phyloP scores from a whole-genome alignment of 2,888 invertebrate species.

The Scelioninae gen. 1 region DNA sequence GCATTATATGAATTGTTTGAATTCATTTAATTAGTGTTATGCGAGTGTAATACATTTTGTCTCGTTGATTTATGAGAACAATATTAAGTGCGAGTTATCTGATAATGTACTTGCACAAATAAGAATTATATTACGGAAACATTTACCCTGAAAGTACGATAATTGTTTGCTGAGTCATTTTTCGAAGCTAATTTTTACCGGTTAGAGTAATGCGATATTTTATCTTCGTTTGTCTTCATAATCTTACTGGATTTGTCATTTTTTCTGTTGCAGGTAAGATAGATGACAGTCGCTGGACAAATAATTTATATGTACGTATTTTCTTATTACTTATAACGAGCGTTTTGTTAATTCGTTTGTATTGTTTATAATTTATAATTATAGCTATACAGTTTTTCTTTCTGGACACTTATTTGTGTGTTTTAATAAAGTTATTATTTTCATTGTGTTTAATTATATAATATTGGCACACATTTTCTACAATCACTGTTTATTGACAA shows the following conservation, averaged over 20 bases:
- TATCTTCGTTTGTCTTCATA: constrained; percentile 31
- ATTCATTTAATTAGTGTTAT: constrained; percentile 47
- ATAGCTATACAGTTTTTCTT: not conserved
- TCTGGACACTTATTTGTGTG: not conserved
- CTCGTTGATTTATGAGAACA: constrained; percentile 39
- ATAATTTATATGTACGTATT: constrained; percentile 21
- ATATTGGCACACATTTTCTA: constrained; percentile 17
- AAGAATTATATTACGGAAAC: constrained; percentile 43
- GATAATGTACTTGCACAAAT: constrained; percentile 37
- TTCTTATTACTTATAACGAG: constrained; percentile 20
- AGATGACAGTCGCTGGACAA: too few relatives aligned
- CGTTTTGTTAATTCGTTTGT: not conserved
- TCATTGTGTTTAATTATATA: constrained; percentile 30
- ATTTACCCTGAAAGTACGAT: constrained; percentile 17
- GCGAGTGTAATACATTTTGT: constrained; percentile 48
- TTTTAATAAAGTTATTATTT: constrained; percentile 26
- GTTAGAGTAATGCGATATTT: constrained; percentile 21
- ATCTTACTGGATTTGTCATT: constrained; percentile 21
- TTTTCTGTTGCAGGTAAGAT: constrained; percentile 40
- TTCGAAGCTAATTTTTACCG: constrained; percentile 20
- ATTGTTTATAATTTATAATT: constrained; percentile 12
- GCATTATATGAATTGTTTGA: constrained; percentile 41
- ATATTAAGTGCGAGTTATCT: constrained; percentile 50
- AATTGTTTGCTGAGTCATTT: constrained; percentile 39
- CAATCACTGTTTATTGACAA: not conserved